Percentiles rank a stretch among this genome's conserved stretches.
Conservation (phyloP, 92 coral and sea anemone species). For the Palythoa grandiflora region DNA sequence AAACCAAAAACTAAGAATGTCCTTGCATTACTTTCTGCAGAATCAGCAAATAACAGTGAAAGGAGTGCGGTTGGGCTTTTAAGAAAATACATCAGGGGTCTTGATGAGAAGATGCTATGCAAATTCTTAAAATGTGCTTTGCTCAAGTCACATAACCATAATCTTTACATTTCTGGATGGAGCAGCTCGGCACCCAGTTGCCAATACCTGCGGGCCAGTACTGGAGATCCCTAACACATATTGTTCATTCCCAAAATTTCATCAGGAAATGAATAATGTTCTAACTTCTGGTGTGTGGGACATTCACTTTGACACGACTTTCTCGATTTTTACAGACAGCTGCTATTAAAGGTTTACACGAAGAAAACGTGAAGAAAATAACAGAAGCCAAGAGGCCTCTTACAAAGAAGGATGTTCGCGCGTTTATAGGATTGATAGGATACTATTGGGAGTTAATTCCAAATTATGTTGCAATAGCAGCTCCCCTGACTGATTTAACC, state of each 20-base stretch:
- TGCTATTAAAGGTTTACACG: no score
- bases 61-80: constrained; percentile 56
- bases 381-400: no score
- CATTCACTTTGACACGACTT: no score
- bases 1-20: constrained; percentile 69
- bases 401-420: no score
- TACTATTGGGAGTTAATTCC: no score
- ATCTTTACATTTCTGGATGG: constrained; percentile 1
- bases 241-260: constrained; percentile 51
- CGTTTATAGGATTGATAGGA: no score
- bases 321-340: no score
- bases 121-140: constrained; percentile 1
- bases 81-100: constrained; percentile 39
- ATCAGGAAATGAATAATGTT: constrained; percentile 56
- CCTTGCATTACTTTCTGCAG: constrained; percentile 48
- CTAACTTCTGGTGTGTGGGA: not conserved
- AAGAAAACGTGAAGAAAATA: no score
- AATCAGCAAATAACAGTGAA: constrained; percentile 45
- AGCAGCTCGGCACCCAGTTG: constrained; percentile 54
- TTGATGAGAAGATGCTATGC: not conserved
- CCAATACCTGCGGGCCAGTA: constrained; percentile 62
- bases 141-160: constrained; percentile 11
- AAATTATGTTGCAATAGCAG: no score
- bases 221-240: constrained; percentile 61
- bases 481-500: no score